Conservation (phyloP, 2,888 invertebrate genomes). For the Fissipunctia ypsillon region DNA sequence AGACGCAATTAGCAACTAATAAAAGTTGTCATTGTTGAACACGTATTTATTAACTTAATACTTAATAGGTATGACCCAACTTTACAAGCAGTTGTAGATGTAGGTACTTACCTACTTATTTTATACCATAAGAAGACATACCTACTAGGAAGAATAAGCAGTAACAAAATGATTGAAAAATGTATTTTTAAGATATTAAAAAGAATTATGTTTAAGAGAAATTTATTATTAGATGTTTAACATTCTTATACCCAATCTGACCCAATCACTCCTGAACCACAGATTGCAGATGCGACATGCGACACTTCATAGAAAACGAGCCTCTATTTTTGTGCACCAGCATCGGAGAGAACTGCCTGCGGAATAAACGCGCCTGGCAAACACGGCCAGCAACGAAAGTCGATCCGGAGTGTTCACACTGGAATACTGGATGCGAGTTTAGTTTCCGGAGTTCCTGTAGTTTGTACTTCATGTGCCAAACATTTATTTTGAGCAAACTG, state of each 20-base stretch:
- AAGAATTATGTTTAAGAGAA: background rate
- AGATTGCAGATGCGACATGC: background rate
- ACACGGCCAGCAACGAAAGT: too few relatives aligned
- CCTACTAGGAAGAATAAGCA: background rate
- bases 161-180: background rate
- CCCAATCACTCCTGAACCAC: background rate
- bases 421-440: too few relatives aligned
- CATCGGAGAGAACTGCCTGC: background rate
- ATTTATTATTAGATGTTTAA: background rate
- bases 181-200: conserved; percentile 18
- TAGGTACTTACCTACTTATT: background rate
- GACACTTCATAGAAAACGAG: background rate
- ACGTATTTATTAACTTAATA: background rate
- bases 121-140: background rate
- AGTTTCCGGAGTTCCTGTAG: background rate
- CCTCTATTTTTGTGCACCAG: background rate
- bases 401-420: too few relatives aligned
- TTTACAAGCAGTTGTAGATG: background rate
- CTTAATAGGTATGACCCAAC: background rate
- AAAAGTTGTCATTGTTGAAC: background rate
- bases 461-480: background rate
- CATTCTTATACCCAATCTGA: background rate
- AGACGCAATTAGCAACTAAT: conserved; percentile 1
- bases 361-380: background rate
- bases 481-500: background rate